Evolutionary conservation across 37 sponge, comb jelly and placozoan species (phyloP), one percentile per base, ranked within the genome.

Genomic region (Hormiphora californensis): DNA sequence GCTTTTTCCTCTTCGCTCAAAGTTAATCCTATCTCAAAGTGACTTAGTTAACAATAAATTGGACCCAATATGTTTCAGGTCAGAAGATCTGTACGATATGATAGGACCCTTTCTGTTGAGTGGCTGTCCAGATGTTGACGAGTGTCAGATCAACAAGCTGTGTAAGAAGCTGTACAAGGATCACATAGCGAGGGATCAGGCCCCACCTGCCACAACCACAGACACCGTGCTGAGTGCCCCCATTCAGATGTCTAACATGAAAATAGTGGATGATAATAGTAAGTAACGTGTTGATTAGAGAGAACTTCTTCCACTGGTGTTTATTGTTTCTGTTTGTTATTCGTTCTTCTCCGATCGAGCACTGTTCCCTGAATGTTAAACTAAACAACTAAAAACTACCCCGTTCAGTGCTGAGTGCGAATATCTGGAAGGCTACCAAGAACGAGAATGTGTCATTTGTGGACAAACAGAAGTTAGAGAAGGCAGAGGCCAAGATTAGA

Each of bases 401-500:
- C 61, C 4, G 4, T 73, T 36, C 81, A 73, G 81, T 36, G 46
- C 46, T 73, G 44, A 73, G 81, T 40, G 41, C 39, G 4, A 73
- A 21, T 30, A 73, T 73, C 46, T 73, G 81, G 81, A 73, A 73
- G 35, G 81, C 81, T 12, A 73, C 28, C 8, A 73, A 73, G 43
- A 46, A 46, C 21, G 81, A 73, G 0, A 41, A 21, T 28, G n/a
- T 46, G 3, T 43, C 81, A 41, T n/a, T 73, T 40, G 90, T 92
- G 21, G 91, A 95, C 68, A 87, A 90, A 88, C 87, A 91, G 55
- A 92, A 89, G 63, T 63, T 95, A 49, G 90, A 90, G 23, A 95
- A 95, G 54, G 95, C 89, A 27, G 95, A 94, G 61, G 90, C 88
- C 36, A 92, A 91, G 63, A 78, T 88, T 19, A 90, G 88, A 38